Evolutionary conservation across 1,140 invertebrate species (phyloP).

Genomic region (Branchinecta lynchi): DNA sequence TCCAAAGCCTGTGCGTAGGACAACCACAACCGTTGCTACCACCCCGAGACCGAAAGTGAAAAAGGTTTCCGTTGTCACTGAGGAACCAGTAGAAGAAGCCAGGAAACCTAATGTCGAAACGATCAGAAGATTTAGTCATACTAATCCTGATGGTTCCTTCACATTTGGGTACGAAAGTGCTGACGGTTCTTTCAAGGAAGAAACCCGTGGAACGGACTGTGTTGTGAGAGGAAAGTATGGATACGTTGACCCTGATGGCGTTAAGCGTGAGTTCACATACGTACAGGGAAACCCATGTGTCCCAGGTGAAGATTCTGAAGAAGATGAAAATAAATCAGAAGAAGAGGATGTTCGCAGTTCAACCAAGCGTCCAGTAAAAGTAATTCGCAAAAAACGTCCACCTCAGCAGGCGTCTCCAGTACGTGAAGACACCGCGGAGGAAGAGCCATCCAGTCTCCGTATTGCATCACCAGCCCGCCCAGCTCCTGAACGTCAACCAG

Average conservation of each 20-base stretch:
- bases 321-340: constrained; percentile 31
- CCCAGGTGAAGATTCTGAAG: constrained; percentile 53
- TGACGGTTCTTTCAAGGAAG: constrained; percentile 76
- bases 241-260: constrained; percentile 72
- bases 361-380: constrained; percentile 14
- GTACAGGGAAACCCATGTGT: constrained; percentile 80
- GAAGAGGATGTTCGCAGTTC: constrained; percentile 19
- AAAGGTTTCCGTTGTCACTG: neutral
- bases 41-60: neutral
- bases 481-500: constrained; percentile 14
- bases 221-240: constrained; percentile 74
- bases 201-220: constrained; percentile 66
- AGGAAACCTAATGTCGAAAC: constrained; percentile 22
- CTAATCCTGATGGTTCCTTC: constrained; percentile 48
- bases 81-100: neutral
- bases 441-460: constrained; percentile 21
- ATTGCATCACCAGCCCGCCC: constrained; percentile 3
- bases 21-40: neutral
- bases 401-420: neutral
- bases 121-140: constrained; percentile 25
- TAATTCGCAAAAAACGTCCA: constrained; percentile 2
- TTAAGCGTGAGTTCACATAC: constrained; percentile 71
- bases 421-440: neutral
- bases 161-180: constrained; percentile 77
- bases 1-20: neutral